Evolutionary conservation across 2,797 vertebrate species (phyloP).

Genomic region (Halcyon smyrnensis): DNA sequence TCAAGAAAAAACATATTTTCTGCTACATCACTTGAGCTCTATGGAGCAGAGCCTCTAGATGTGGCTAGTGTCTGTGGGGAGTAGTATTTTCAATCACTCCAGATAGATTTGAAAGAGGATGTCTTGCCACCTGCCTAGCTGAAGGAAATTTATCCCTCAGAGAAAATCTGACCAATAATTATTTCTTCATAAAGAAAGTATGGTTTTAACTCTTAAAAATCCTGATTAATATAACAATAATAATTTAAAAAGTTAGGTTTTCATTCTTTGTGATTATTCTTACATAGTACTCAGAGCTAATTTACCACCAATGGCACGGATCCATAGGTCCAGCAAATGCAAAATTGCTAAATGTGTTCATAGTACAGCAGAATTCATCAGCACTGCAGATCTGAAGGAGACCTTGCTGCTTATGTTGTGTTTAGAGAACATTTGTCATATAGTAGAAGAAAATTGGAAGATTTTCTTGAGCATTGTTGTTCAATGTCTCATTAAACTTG

Average conservation of each 20-base stretch:
- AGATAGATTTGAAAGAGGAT: not conserved
- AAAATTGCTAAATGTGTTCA: not conserved
- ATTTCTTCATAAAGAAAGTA: not conserved
- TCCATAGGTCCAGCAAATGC: not conserved
- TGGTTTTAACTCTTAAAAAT: not conserved
- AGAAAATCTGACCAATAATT: not conserved
- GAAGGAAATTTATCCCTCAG: not conserved
- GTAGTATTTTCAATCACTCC: not conserved
- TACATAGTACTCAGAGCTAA: not conserved
- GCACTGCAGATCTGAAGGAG: not conserved
- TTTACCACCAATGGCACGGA: not conserved
- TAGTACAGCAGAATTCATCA: not conserved
- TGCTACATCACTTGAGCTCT: not conserved
- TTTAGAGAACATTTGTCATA: not conserved
- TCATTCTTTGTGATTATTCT: not conserved
- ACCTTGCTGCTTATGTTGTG: not conserved
- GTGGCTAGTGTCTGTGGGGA: not conserved
- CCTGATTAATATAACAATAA: not conserved
- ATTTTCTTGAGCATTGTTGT: not conserved
- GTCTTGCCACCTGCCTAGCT: not conserved
- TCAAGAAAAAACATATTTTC: not conserved
- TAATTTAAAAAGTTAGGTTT: not conserved
- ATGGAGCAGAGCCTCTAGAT: not conserved
- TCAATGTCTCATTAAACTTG: conserved; percentile 56
- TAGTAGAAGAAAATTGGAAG: not conserved